Conservation (phyloP, 1,140 invertebrate species). For the Drosophila leontia region DNA sequence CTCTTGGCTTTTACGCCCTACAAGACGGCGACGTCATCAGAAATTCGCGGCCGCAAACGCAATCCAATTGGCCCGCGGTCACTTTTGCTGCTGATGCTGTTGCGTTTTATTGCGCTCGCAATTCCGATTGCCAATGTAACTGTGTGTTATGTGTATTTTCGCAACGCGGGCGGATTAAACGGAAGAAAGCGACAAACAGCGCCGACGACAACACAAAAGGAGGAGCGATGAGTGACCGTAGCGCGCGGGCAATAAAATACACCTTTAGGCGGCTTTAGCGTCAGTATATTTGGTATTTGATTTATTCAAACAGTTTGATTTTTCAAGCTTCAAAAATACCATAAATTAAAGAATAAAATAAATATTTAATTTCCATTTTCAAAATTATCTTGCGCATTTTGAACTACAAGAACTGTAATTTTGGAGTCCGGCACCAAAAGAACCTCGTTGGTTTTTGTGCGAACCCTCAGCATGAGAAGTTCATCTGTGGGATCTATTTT, state of each 20-base stretch:
- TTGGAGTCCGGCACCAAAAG: slow-evolving; percentile 74
- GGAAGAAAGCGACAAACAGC: slow-evolving; percentile 32
- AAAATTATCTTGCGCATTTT: slow-evolving; percentile 66
- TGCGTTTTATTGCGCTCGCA: slow-evolving; percentile 1
- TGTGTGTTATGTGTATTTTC: slow-evolving; percentile 14
- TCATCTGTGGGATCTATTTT: slow-evolving; percentile 75
- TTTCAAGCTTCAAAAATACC: no score
- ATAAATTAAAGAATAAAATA: no score
- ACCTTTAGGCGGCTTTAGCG: no score
- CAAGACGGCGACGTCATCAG: slow-evolving; percentile 46
- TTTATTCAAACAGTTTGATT: no score
- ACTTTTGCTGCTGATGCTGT: not conserved
- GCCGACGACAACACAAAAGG: slow-evolving; percentile 4
- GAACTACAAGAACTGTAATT: slow-evolving; percentile 77
- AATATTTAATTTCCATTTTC: slow-evolving; percentile 1
- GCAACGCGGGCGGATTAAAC: slow-evolving; percentile 25
- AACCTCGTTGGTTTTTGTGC: slow-evolving; percentile 71
- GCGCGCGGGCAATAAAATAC: not conserved
- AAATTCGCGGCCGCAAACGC: slow-evolving; percentile 34
- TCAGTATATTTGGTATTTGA: no score
- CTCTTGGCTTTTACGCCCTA: slow-evolving; percentile 38
- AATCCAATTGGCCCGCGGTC: slow-evolving; percentile 14
- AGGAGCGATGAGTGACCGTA: slow-evolving; percentile 4
- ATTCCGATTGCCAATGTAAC: slow-evolving; percentile 12
- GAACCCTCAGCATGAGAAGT: slow-evolving; percentile 67